Percentiles rank a stretch among this genome's conserved stretches.
Conservation (phyloP, 2,113 vertebrate species). For the Istiophorus platypterus region DNA sequence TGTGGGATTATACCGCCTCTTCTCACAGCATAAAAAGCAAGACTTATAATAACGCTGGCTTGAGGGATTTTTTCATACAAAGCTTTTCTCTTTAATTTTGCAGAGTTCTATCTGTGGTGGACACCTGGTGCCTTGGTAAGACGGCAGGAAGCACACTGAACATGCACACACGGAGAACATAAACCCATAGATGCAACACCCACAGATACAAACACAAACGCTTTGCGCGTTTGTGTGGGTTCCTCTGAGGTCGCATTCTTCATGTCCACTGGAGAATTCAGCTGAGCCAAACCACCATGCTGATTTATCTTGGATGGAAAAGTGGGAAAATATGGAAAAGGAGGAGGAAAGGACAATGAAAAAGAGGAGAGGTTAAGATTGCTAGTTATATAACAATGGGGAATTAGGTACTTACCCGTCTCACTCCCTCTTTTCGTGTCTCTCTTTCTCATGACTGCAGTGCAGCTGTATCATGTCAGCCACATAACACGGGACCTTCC, state of each 20-base stretch:
- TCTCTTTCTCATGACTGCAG: constrained; percentile 8
- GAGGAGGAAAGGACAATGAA: background rate
- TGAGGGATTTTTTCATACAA: constrained; percentile 59
- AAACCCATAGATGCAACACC: constrained; percentile 6
- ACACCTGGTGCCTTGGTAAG: constrained; percentile 89
- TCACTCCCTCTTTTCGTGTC: constrained; percentile 6
- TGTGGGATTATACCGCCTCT: constrained; percentile 14
- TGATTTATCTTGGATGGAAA: constrained; percentile 65
- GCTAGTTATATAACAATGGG: constrained; percentile 58
- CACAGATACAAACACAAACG: constrained; percentile 4
- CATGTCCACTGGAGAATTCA: constrained; percentile 52
- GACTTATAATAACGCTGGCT: constrained; percentile 54
- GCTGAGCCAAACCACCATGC: constrained; percentile 46
- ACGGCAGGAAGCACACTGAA: background rate
- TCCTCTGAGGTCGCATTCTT: constrained; percentile 56
- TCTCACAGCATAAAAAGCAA: constrained; percentile 39
- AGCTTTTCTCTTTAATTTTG: constrained; percentile 55
- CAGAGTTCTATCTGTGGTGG: constrained; percentile 91
- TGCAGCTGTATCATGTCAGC: constrained; percentile 58
- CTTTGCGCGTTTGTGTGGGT: constrained; percentile 28
- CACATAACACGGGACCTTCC: constrained; percentile 6
- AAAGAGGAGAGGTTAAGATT: constrained; percentile 44
- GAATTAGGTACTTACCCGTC: constrained; percentile 42
- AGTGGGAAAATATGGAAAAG: background rate
- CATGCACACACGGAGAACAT: background rate